Evolutionary conservation across 1,140 invertebrate genomes (phyloP).

Genomic region (Penaeus japonicus): DNA sequence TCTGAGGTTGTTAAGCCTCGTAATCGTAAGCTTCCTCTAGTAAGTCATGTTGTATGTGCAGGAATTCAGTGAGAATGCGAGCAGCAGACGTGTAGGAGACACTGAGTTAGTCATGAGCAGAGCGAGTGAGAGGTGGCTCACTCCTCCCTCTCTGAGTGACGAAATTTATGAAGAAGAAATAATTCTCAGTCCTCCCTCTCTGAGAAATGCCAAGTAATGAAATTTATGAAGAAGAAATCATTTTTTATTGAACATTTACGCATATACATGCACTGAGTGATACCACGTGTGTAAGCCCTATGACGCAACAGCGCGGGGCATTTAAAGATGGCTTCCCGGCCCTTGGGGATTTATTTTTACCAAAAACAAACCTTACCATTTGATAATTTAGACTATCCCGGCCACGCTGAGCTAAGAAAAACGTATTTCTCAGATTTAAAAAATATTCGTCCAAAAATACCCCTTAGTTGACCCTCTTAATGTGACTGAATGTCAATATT

Average conservation of each 20-base stretch:
- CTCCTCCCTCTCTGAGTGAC: conserved; percentile 4
- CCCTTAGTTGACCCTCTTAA: neutral
- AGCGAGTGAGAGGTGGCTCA: neutral
- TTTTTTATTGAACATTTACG: conserved; percentile 25
- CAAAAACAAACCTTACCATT: conserved; percentile 32
- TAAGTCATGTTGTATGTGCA: neutral
- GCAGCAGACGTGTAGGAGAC: neutral
- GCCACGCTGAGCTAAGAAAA: conserved; percentile 18
- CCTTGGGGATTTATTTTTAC: conserved; percentile 24
- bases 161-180: conserved; percentile 33
- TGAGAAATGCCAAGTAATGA: too few relatives aligned
- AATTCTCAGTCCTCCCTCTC: too few relatives aligned
- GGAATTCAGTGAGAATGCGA: conserved; percentile 15
- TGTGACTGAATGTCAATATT: too few relatives aligned
- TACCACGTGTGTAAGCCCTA: conserved; percentile 17
- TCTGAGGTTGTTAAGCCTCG: conserved; percentile 10
- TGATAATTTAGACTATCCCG: conserved; percentile 25
- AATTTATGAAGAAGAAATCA: too few relatives aligned
- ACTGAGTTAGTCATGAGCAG: conserved; percentile 1
- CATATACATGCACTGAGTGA: conserved; percentile 26
- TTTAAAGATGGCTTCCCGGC: neutral
- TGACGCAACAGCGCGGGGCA: conserved; percentile 13
- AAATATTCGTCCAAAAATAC: conserved; percentile 29
- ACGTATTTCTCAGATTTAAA: neutral
- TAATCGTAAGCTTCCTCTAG: conserved; percentile 11